A percentile compares a stretch with the other conserved stretches of the same genome.
phyloP scores from a whole-genome alignment of 2,888 invertebrate genomes.

The Rapana venosa region DNA sequence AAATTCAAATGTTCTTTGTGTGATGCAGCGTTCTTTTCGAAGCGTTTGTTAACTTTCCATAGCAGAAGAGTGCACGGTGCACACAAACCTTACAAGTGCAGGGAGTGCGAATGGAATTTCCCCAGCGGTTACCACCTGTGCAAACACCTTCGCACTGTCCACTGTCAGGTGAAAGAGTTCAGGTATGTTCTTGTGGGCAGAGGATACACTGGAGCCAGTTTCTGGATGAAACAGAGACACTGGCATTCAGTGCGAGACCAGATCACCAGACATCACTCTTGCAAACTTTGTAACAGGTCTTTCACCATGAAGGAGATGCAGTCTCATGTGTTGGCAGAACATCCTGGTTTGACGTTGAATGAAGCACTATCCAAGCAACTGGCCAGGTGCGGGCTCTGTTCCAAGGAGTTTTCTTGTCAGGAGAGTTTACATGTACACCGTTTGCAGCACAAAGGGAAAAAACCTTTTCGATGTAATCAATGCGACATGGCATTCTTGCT shows the following conservation, averaged over 20 bases:
- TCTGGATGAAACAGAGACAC: constrained; percentile 14
- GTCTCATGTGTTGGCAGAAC: background rate
- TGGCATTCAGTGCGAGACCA: background rate
- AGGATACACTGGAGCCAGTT: background rate
- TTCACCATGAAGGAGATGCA: constrained; percentile 18
- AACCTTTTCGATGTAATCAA: constrained; percentile 12
- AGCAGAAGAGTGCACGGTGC: constrained; percentile 29
- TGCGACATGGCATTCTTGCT: constrained; percentile 1
- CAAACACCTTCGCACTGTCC: constrained; percentile 7
- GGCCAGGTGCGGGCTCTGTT: constrained; percentile 7
- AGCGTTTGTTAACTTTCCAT: constrained; percentile 24
- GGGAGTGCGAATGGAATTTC: constrained; percentile 13
- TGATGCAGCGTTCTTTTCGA: constrained; percentile 12
- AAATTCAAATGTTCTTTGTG: constrained; percentile 34
- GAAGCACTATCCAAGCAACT: background rate
- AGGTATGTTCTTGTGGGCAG: constrained; percentile 9
- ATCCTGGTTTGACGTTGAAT: constrained; percentile 6
- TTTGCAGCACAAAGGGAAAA: constrained; percentile 14
- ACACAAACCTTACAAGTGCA: constrained; percentile 29
- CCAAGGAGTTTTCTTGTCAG: constrained; percentile 20
- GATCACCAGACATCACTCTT: background rate
- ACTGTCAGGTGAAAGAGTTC: constrained; percentile 19
- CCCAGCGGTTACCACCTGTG: constrained; percentile 35
- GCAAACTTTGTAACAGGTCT: constrained; percentile 3
- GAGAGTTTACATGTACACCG: constrained; percentile 15